These are phyloP conservation scores for Hyposmocoma kahamanoa DNA, from an alignment of 1,140 invertebrate species.

Conservation along the genomic window DNA sequence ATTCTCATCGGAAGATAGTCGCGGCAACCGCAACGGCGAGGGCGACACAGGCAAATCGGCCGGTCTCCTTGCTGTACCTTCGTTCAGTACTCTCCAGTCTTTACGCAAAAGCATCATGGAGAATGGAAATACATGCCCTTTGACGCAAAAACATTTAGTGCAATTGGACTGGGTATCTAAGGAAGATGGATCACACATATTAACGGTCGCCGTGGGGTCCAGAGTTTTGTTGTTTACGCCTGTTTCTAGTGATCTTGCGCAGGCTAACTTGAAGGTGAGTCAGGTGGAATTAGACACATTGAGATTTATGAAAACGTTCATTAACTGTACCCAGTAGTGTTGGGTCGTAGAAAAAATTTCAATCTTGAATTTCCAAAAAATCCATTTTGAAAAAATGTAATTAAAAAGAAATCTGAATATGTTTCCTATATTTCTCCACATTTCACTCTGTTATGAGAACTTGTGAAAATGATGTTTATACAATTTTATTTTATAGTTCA, in stretches of 20 bases:
- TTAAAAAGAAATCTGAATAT: too few relatives aligned
- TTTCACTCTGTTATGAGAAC: too few relatives aligned
- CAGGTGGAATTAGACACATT: too few relatives aligned
- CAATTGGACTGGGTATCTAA: conserved; percentile 99
- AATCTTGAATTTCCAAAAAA: too few relatives aligned
- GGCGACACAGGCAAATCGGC: conserved; percentile 67
- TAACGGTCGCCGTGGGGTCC: conserved; percentile 96
- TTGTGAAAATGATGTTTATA: too few relatives aligned
- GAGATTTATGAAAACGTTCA: too few relatives aligned
- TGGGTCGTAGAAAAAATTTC: too few relatives aligned
- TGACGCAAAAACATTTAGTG: conserved; percentile 91
- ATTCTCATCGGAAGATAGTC: conserved; percentile 76
- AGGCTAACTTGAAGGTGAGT: conserved; percentile 87
- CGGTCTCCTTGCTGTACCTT: conserved; percentile 90
- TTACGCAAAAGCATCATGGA: conserved; percentile 91
- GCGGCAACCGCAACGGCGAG: conserved; percentile 74
- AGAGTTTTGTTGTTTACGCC: conserved; percentile 91
- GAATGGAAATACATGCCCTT: conserved; percentile 90
- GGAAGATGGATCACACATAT: conserved; percentile 97
- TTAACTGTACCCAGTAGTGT: too few relatives aligned
- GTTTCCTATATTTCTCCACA: too few relatives aligned
- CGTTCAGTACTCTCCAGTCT: conserved; percentile 93
- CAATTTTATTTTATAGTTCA: too few relatives aligned
- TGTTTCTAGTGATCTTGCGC: conserved; percentile 91
- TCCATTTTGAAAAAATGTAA: too few relatives aligned